phyloP scores from a whole-genome alignment of 2,113 vertebrate genomes.

The Ondatra zibethicus region DNA sequence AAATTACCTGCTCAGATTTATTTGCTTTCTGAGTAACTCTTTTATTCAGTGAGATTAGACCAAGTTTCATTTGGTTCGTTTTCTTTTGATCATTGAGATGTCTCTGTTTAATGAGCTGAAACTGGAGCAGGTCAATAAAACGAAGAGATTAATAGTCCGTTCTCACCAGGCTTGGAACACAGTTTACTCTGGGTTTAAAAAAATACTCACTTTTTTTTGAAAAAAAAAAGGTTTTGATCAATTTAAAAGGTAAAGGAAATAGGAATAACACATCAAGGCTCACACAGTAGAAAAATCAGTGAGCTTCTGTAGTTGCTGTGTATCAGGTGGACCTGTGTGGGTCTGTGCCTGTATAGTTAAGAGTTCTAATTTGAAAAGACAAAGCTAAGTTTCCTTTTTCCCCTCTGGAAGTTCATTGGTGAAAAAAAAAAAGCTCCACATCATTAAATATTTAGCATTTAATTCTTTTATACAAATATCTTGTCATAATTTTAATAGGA shows the following conservation, averaged over 20 bases:
- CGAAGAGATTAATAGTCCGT: constrained; percentile 72
- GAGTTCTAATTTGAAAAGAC: constrained; percentile 16
- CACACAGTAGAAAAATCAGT: constrained; percentile 4
- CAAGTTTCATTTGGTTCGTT: constrained; percentile 74
- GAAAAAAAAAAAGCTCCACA: not conserved
- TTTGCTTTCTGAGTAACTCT: constrained; percentile 69
- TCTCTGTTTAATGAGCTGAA: constrained; percentile 82
- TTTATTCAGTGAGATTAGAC: constrained; percentile 61
- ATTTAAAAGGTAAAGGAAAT: constrained; percentile 68
- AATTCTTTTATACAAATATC: not conserved
- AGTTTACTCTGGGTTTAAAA: constrained; percentile 46
- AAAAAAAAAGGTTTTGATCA: constrained; percentile 52
- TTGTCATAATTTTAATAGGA: not conserved
- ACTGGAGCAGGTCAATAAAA: constrained; percentile 83
- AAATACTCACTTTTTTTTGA: constrained; percentile 45
- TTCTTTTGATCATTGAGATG: constrained; percentile 77
- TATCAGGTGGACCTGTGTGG: not conserved
- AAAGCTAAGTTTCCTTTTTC: constrained; percentile 31
- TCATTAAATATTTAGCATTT: constrained; percentile 36
- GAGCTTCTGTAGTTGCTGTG: not conserved
- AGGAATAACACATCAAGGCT: constrained; percentile 24
- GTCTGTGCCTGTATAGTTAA: not conserved
- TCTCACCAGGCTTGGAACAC: constrained; percentile 57
- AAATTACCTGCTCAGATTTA: constrained; percentile 73
- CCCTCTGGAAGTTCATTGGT: not conserved